Evolutionary conservation across 2,113 vertebrate species (phyloP).

Genomic region (Oxygymnocypris stewartii): DNA sequence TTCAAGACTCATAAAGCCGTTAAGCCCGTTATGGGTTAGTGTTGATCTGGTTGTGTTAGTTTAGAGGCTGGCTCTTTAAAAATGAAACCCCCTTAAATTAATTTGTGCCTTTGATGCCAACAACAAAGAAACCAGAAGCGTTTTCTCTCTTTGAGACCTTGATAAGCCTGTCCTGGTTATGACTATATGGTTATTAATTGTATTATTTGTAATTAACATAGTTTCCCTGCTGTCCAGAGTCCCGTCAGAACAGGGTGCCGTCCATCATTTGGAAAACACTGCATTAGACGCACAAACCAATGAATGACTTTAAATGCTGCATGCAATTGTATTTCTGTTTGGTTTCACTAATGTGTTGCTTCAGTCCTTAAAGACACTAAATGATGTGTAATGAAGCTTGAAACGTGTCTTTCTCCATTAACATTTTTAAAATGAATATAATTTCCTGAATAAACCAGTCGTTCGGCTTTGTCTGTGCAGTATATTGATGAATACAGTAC

Average conservation of each 20-base stretch:
- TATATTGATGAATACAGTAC: not conserved
- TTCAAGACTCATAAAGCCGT: too few relatives aligned
- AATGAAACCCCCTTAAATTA: not conserved
- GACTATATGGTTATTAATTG: not conserved
- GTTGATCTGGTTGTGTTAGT: not conserved
- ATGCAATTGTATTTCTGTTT: not conserved
- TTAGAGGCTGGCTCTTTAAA: not conserved
- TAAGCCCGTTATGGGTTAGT: not conserved
- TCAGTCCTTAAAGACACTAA: not conserved
- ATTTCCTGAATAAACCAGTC: not conserved
- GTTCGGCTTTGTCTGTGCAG: not conserved
- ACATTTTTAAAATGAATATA: not conserved
- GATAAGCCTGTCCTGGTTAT: not conserved
- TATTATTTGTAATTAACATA: not conserved
- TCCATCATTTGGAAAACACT: not conserved
- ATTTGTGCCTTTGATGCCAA: not conserved
- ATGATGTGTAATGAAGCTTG: not conserved
- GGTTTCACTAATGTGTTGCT: not conserved
- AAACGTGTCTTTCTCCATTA: not conserved
- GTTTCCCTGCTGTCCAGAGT: not conserved
- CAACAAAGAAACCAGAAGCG: not conserved
- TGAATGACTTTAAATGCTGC: not conserved
- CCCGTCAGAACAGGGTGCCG: not conserved
- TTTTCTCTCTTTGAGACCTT: not conserved
- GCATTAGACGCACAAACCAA: not conserved